phyloP scores from a whole-genome alignment of 2,888 invertebrate genomes.

The Acanthosepion pharaonis region DNA sequence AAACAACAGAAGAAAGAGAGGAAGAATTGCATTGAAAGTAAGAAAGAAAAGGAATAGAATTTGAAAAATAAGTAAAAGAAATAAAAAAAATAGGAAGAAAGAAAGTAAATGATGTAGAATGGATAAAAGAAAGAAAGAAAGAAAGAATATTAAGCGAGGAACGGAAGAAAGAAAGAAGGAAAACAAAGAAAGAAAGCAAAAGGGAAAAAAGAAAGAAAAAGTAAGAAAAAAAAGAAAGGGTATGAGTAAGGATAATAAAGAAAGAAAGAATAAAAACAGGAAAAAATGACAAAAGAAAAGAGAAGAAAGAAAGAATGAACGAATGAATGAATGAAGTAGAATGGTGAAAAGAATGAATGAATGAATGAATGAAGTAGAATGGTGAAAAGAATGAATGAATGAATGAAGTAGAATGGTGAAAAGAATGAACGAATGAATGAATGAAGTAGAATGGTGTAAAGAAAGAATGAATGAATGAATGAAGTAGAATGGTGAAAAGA shows the following conservation, averaged over 20 bases:
- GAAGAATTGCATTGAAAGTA: neutral
- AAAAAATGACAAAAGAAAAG: too few species aligned
- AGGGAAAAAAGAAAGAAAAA: neutral
- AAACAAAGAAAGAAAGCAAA: neutral
- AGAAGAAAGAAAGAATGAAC: too few species aligned
- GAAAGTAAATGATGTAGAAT: neutral
- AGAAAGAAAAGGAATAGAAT: neutral
- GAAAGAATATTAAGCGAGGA: neutral
- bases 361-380: too few species aligned
- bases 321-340: too few species aligned
- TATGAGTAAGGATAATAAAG: too few species aligned
- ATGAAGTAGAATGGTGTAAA: too few species aligned
- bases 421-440: too few species aligned
- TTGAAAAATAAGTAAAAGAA: neutral
- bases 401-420: too few species aligned
- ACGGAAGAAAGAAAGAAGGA: neutral
- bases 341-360: too few species aligned
- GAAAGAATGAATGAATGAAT: too few species aligned
- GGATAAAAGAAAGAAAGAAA: neutral
- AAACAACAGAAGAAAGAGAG: neutral
- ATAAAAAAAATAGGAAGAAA: neutral
- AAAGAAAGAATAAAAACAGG: too few species aligned
- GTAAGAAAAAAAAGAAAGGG: neutral
- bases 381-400: too few species aligned
- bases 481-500: neutral